Evolutionary conservation across 2,888 invertebrate species (phyloP), one percentile per base, ranked within the genome.

Genomic region (Epinotia ramella): DNA sequence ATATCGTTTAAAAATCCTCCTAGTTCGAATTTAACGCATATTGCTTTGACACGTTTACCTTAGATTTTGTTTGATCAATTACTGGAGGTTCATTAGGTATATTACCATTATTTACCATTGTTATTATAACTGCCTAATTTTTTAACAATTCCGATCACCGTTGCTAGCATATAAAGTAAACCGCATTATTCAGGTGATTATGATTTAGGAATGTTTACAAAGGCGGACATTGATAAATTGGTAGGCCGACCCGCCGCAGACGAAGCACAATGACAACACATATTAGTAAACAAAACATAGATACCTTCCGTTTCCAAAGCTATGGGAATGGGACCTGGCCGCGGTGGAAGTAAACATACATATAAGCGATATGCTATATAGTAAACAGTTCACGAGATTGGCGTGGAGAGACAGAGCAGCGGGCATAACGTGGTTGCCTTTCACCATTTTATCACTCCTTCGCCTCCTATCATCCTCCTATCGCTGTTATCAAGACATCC

Each of bases 281-380:
- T 40, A 77, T 62, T 73, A 69, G 56, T 77, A 79, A 78, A 73
- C 28, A 66, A 77, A 74, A 77, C 76, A 75, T 77, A 73, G 83
- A 84, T 95, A 95, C 94, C 94, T 94, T 91, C 93, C 94, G 91
- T 90, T 94, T 94, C 94, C 94, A 93, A 93, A 94, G 87, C 93
- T 94, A 91, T 93, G 92, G 91, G 94, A 94, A 93, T 94, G 94
- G 89, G 94, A 94, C 94, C 94, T 90, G 90, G 94, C 94, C 92
- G 94, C 94, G 86, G 90, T 87, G 84, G 89, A 91, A 91, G 88
- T 90, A 89, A 89, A 90, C 85, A 88, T 88, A 89, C 82, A 86
- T 88, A 85, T 91, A 92, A 91, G 91, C 91, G 80, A 86, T 86
- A 84, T 87, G 89, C 85, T 73, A 70, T 69, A 71, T 68, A 62